phyloP scores from a whole-genome alignment of 1,140 invertebrate genomes.

The Bombus breviceps region DNA sequence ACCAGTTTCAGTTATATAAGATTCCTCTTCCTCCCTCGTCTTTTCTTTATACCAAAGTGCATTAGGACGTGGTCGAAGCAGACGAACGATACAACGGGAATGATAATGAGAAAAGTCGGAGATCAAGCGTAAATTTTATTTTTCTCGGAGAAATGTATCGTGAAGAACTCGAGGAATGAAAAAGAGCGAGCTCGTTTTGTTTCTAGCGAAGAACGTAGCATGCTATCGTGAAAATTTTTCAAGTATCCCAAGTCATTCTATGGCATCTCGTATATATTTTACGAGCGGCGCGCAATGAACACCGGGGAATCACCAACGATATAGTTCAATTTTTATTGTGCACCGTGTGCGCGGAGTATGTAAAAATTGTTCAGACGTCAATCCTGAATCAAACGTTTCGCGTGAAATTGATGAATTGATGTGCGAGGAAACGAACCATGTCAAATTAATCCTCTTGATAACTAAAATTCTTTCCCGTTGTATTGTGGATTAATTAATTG shows the following conservation, averaged over 20 bases:
- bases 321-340: constrained; percentile 15
- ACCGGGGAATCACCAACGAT: constrained; percentile 14
- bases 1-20: not conserved
- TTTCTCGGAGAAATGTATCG: not conserved
- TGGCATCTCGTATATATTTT: not conserved
- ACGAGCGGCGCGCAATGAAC: not conserved
- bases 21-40: not conserved
- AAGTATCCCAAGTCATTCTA: not conserved
- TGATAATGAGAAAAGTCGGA: constrained; percentile 60
- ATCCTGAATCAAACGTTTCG: not conserved
- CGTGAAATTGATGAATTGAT: not conserved
- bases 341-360: not conserved
- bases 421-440: no score
- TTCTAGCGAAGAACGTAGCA: not conserved
- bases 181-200: not conserved
- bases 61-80: constrained; percentile 33
- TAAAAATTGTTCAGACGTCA: constrained; percentile 14
- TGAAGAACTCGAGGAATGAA: not conserved
- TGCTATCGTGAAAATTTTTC: constrained; percentile 32
- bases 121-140: constrained; percentile 61
- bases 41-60: constrained; percentile 21
- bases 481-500: not conserved
- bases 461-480: not conserved
- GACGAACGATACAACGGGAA: constrained; percentile 30
- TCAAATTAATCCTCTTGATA: not conserved